phyloP scores from a whole-genome alignment of 1,140 invertebrate species.

The Solen grandis region DNA sequence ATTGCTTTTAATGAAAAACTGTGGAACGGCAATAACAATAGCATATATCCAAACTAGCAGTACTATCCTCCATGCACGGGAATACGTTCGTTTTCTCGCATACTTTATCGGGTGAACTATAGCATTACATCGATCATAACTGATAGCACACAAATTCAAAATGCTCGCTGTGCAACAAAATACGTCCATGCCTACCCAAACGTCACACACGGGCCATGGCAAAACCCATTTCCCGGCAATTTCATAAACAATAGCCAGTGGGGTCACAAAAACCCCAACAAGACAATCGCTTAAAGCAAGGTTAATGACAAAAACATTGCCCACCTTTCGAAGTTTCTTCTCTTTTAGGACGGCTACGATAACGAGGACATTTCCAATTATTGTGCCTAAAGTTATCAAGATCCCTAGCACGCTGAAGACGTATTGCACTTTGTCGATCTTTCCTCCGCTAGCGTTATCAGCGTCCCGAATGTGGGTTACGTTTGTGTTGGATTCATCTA shows the following conservation, averaged over 20 bases:
- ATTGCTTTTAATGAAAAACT: conserved; percentile 81
- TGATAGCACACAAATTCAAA: conserved; percentile 82
- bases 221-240: conserved; percentile 77
- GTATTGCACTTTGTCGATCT: neutral
- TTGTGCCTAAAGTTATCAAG: conserved; percentile 25
- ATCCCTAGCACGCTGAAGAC: conserved; percentile 20
- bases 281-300: conserved; percentile 95
- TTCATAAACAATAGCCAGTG: conserved; percentile 68
- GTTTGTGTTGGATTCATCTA: neutral
- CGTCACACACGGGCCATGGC: conserved; percentile 78
- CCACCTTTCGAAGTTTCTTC: conserved; percentile 89
- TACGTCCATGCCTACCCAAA: conserved; percentile 82
- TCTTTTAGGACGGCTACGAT: conserved; percentile 43
- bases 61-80: conserved; percentile 93
- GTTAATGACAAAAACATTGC: conserved; percentile 96
- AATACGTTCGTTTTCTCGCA: conserved; percentile 89
- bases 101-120: conserved; percentile 82
- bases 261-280: conserved; percentile 84
- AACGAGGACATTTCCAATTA: conserved; percentile 48
- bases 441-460: neutral
- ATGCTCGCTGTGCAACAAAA: conserved; percentile 82
- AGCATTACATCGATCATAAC: conserved; percentile 82
- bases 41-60: conserved; percentile 95
- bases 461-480: neutral
- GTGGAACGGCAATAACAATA: conserved; percentile 94